A percentile compares a stretch with the other conserved stretches of the same genome.
These are phyloP conservation scores for Zygothrica quintamaculata DNA, from an alignment of 2,888 invertebrate species.

Conservation along the genomic window DNA sequence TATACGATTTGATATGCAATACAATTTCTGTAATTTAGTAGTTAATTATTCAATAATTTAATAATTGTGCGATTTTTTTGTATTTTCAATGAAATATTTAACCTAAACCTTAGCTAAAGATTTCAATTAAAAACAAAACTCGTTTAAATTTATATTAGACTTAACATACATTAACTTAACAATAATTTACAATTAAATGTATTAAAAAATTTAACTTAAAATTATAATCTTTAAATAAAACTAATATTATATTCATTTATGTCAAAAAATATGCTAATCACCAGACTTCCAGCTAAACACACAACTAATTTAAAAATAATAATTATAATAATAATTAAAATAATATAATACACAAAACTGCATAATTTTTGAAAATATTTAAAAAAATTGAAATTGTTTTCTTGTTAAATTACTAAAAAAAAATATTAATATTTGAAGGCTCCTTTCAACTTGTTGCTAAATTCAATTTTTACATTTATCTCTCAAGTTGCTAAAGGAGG, in stretches of 20 bases:
- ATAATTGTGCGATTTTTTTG: slow-evolving; percentile 39
- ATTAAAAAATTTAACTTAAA: slow-evolving; percentile 66
- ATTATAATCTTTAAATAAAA: slow-evolving; percentile 30
- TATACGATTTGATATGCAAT: slow-evolving; percentile 44
- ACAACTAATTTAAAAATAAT: slow-evolving; percentile 52
- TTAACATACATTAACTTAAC: slow-evolving; percentile 55
- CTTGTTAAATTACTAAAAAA: slow-evolving; percentile 43
- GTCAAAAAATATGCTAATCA: slow-evolving; percentile 61
- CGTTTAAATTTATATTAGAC: slow-evolving; percentile 66
- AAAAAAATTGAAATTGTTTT: slow-evolving; percentile 42
- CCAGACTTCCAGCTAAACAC: slow-evolving; percentile 52
- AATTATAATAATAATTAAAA: slow-evolving; percentile 56
- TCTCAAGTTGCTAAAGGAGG: slow-evolving; percentile 44
- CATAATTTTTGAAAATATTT: slow-evolving; percentile 70
- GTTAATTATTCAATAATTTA: slow-evolving; percentile 61
- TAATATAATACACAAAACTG: slow-evolving; percentile 71
- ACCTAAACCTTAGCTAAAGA: slow-evolving; percentile 51
- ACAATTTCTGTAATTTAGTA: slow-evolving; percentile 70
- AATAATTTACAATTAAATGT: slow-evolving; percentile 77
- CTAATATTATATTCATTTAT: slow-evolving; percentile 53
- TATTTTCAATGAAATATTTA: slow-evolving; percentile 68
- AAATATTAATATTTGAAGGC: background rate
- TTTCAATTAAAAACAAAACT: slow-evolving; percentile 45
- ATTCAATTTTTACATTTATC: slow-evolving; percentile 44
- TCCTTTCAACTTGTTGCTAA: slow-evolving; percentile 44